Base-by-base conservation (phyloP, 2,888 invertebrate species). In the Parnassius smintheus region DNA sequence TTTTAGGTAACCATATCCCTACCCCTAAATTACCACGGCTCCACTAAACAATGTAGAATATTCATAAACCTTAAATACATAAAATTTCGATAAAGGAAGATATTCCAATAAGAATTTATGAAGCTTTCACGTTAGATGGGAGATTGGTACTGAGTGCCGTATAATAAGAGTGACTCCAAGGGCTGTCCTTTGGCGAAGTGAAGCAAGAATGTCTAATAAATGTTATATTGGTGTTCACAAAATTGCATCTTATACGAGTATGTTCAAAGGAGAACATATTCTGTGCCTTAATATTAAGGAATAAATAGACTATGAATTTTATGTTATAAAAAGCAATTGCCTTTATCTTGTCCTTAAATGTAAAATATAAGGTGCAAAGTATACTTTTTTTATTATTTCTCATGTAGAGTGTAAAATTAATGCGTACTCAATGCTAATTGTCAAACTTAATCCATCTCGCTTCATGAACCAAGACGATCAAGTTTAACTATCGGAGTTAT, bases 151-250 rank as follows among this genome's bases (percentile, higher is more conserved):
- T 55, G 45, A 44, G 18, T 35, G 11, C 42, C 9, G 1, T 18
- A 45, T 58, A 44, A 51, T 59, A 55, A 45, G 55, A 55, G 53
- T 50, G 35, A 11, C 44, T 56, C 59, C 53, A 44, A 59, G 12
- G 22, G 35, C 42, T 48, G 25, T 63, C 59, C 62, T 63, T 59
- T 63, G 59, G 59, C 63, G 59, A 63, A 63, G 59, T 63, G 55
- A 59, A 63, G 63, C 63, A 63, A 63, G 63, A 63, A 63, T 63
- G 63, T 63, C 63, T 59, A 63, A 59, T 63, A 63, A 63, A 63
- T 63, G 54, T 59, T 63, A 63, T 63, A 63, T 59, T 56, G 63
- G 44, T 59, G 62, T 56, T 59, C 59, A 56, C 63, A 63, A 63
- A 63, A 63, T 63, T 63, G 59, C 63, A 63, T 63, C 63, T 63